Percentiles rank a stretch among this genome's conserved stretches.
phyloP scores from a whole-genome alignment of 1,140 invertebrate genomes.

The Drosophila novamexicana region DNA sequence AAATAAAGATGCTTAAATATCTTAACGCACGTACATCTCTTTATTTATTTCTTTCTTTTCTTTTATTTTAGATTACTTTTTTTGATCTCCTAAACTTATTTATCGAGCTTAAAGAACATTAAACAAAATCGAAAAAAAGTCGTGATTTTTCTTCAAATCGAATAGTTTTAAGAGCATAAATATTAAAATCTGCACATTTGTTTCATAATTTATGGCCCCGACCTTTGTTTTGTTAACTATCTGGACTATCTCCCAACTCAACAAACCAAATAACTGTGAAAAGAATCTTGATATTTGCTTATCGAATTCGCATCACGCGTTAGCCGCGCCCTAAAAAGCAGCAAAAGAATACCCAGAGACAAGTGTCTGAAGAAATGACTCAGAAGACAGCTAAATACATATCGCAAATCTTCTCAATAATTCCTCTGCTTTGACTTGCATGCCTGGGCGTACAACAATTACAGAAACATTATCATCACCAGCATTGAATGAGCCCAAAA shows the following conservation, averaged over 20 bases:
- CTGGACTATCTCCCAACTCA: too few relatives aligned
- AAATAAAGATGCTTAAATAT: not conserved
- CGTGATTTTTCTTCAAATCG: not conserved
- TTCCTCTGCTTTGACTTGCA: conserved; percentile 14
- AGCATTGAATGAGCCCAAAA: conserved; percentile 43
- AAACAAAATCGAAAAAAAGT: not conserved
- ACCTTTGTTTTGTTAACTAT: not conserved
- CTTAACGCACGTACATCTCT: not conserved
- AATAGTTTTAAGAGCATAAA: not conserved
- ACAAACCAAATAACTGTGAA: too few relatives aligned
- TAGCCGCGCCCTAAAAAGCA: conserved; percentile 30
- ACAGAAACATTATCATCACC: conserved; percentile 6
- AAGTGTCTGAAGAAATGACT: conserved; percentile 21
- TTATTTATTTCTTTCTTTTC: not conserved
- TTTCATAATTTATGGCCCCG: not conserved
- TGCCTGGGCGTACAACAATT: conserved; percentile 60
- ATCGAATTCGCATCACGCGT: conserved; percentile 29
- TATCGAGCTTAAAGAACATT: not conserved
- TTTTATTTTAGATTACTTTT: not conserved
- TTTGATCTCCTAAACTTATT: not conserved
- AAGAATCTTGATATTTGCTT: conserved; percentile 37
- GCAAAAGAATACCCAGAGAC: conserved; percentile 8
- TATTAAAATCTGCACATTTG: not conserved
- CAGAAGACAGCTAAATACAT: not conserved
- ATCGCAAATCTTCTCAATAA: conserved; percentile 14